Evolutionary conservation across 2,888 invertebrate species (phyloP), one percentile per base, ranked within the genome.

Genomic region (Andrena camellia): DNA sequence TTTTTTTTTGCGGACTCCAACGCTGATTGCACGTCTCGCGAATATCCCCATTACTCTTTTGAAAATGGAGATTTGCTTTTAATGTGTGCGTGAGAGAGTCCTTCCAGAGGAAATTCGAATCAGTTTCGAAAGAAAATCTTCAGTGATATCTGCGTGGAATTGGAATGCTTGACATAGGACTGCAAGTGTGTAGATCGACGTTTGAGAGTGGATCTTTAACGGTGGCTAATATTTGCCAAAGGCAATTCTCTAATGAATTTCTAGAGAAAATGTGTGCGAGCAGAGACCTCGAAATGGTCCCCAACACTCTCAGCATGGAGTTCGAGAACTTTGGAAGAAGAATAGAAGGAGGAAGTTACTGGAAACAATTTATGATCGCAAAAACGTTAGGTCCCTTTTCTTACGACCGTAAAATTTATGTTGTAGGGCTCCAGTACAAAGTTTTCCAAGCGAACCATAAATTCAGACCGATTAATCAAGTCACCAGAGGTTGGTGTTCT

Each of bases 401-500:
- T 79, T 57, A 78, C 64, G 57, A 69, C 59, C 78, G 66, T 23
- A 33, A 48, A 74, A 78, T 78, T 78, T 78, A 78, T 67, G 35
- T 62, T 33, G 50, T 64, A n/a, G 2, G 54, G 64, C 33, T 48
- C 29, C 26, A 48, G 57, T 17, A 67, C 35, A 48, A 62, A 57
- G 59, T 68, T 71, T 60, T 52, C 59, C 54, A 3, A 3, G 17
- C 63, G 54, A 5, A 2, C 23, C 52, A 63, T 71, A 81, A 78
- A 78, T 78, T 35, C n/a, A 8, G 42, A 35, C 31, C 76, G 72
- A 78, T 78, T 70, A 67, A 82, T 83, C 77, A 31, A 23, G 54
- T 57, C 76, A 33, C 42, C 26, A 26, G 54, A 69, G 76, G 73
- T 77, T 70, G 73, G 13, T 52, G 48, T 71, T 62, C 66, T 69